These are phyloP conservation scores for Helicoverpa assulta DNA, from an alignment of 2,888 invertebrate genomes.

Conservation along the genomic window DNA sequence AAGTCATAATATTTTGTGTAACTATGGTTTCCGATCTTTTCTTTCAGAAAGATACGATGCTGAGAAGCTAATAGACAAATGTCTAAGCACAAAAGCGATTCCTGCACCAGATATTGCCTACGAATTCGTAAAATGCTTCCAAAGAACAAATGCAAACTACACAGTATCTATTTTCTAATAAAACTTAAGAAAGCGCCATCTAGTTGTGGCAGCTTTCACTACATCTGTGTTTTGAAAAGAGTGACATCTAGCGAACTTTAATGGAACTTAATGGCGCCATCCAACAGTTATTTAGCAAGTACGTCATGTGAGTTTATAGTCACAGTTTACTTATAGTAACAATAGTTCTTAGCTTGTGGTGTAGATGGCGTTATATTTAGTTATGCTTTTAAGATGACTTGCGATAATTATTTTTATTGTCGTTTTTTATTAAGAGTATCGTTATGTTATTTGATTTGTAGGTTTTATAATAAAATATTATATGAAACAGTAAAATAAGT, in stretches of 20 bases:
- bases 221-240: neutral
- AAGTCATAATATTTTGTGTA: too few species aligned
- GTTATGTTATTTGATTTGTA: neutral
- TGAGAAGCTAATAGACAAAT: constrained; percentile 67
- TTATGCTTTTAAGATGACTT: neutral
- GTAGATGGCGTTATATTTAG: constrained; percentile 19
- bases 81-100: constrained; percentile 62
- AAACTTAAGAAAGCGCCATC: constrained; percentile 43
- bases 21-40: neutral
- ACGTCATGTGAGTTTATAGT: neutral
- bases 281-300: neutral
- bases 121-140: constrained; percentile 70
- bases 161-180: constrained; percentile 50
- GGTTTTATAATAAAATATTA: neutral
- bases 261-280: constrained; percentile 1
- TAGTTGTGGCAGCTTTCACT: constrained; percentile 15
- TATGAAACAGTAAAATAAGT: too few species aligned
- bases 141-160: constrained; percentile 34
- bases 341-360: neutral
- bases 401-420: neutral
- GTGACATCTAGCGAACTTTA: constrained; percentile 45
- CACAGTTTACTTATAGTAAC: too few species aligned
- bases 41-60: constrained; percentile 68
- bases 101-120: constrained; percentile 72
- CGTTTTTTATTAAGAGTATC: neutral